phyloP scores from a whole-genome alignment of 2,888 invertebrate genomes.

The Leucoma salicis region DNA sequence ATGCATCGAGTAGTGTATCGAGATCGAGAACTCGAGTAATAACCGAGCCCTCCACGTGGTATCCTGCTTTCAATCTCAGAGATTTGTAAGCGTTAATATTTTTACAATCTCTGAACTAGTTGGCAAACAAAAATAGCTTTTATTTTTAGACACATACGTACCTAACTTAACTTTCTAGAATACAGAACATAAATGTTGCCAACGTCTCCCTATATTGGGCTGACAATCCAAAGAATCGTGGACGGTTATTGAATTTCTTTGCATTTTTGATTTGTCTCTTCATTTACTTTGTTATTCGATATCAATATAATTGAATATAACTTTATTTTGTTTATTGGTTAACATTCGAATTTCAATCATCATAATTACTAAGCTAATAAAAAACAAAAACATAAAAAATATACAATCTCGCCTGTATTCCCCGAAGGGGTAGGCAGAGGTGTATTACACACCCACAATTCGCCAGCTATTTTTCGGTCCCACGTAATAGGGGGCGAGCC shows the following conservation, averaged over 20 bases:
- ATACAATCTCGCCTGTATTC: not conserved
- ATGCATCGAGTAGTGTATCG: constrained; percentile 73
- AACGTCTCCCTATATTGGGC: constrained; percentile 58
- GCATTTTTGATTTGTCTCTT: constrained; percentile 71
- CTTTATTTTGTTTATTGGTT: constrained; percentile 6
- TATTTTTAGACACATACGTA: constrained; percentile 17
- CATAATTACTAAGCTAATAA: too few species aligned
- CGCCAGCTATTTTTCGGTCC: too few species aligned
- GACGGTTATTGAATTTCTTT: constrained; percentile 77
- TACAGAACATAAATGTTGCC: constrained; percentile 21
- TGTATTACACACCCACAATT: too few species aligned
- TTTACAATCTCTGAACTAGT: constrained; percentile 22
- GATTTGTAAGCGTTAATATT: constrained; percentile 57
- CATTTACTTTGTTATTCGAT: constrained; percentile 55
- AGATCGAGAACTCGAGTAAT: constrained; percentile 66
- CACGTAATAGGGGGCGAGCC: too few species aligned
- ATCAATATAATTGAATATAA: constrained; percentile 38
- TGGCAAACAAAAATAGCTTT: constrained; percentile 39
- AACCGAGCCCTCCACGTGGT: constrained; percentile 65
- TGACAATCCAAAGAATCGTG: constrained; percentile 71
- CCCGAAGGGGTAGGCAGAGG: too few species aligned
- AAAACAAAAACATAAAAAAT: not conserved
- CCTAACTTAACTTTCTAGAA: not conserved
- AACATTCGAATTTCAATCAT: not conserved
- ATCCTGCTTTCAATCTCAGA: constrained; percentile 71